These are phyloP conservation scores for Columba livia DNA, from an alignment of 2,113 vertebrate genomes.

Conservation along the genomic window DNA sequence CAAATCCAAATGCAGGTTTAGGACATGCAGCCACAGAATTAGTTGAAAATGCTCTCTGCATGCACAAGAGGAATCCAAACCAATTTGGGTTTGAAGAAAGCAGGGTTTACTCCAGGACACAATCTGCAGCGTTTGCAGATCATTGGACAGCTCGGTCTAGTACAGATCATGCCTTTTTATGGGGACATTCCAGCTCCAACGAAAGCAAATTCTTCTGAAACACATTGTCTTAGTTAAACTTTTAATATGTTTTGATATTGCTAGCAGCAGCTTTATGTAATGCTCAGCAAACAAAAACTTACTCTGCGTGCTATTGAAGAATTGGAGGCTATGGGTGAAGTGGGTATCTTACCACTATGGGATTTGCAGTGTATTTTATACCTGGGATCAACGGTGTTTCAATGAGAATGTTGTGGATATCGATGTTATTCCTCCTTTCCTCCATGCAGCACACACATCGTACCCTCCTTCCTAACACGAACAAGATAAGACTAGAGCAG, in stretches of 20 bases:
- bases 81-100: conserved; percentile 60
- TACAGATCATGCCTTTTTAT: conserved; percentile 77
- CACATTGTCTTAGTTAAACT: conserved; percentile 74
- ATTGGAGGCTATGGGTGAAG: background rate
- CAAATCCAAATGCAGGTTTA: background rate
- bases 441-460: background rate
- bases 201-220: conserved; percentile 77
- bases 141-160: conserved; percentile 36
- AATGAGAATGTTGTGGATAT: background rate
- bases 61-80: conserved; percentile 49
- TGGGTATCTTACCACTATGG: background rate
- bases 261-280: conserved; percentile 69
- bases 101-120: conserved; percentile 66
- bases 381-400: background rate
- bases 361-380: background rate
- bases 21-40: background rate
- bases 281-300: conserved; percentile 24
- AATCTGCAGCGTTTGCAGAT: conserved; percentile 34
- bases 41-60: conserved; percentile 15
- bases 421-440: background rate
- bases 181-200: conserved; percentile 74
- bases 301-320: conserved; percentile 37
- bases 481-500: background rate
- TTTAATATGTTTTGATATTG: conserved; percentile 72
- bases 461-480: background rate